A percentile compares a stretch with the other conserved stretches of the same genome.
These are phyloP conservation scores for Castor canadensis DNA, from an alignment of 2,113 vertebrate species.

Conservation along the genomic window DNA sequence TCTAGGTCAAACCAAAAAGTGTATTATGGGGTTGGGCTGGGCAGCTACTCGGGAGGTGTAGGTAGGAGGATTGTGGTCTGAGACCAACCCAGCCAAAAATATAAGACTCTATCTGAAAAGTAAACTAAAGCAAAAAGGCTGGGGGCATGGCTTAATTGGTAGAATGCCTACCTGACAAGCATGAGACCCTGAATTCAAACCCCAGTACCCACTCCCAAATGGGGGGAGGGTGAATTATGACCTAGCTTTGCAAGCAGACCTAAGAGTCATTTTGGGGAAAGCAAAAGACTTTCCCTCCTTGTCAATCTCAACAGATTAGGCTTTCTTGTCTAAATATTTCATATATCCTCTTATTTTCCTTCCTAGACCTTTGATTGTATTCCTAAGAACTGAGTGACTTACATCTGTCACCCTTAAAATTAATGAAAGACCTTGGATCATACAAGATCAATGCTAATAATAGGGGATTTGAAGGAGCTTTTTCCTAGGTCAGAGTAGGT, in stretches of 20 bases:
- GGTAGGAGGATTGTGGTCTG: too few relatives aligned
- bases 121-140: too few relatives aligned
- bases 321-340: not conserved
- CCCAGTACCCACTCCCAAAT: too few relatives aligned
- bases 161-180: too few relatives aligned
- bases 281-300: not conserved
- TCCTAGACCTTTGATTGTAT: not conserved
- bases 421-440: conserved; percentile 33
- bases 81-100: too few relatives aligned
- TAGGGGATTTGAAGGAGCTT: conserved; percentile 10
- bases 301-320: not conserved
- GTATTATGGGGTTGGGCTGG: not conserved
- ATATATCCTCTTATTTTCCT: not conserved
- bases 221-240: not conserved
- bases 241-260: not conserved
- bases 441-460: not conserved
- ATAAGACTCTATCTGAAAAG: too few relatives aligned
- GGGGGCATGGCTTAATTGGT: too few relatives aligned
- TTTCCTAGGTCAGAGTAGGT: conserved; percentile 20
- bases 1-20: not conserved
- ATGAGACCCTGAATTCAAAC: too few relatives aligned
- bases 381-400: conserved; percentile 4
- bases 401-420: conserved; percentile 14
- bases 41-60: too few relatives aligned
- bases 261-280: not conserved